phyloP scores from a whole-genome alignment of 1,140 invertebrate species.

The Zaprionus davidi region DNA sequence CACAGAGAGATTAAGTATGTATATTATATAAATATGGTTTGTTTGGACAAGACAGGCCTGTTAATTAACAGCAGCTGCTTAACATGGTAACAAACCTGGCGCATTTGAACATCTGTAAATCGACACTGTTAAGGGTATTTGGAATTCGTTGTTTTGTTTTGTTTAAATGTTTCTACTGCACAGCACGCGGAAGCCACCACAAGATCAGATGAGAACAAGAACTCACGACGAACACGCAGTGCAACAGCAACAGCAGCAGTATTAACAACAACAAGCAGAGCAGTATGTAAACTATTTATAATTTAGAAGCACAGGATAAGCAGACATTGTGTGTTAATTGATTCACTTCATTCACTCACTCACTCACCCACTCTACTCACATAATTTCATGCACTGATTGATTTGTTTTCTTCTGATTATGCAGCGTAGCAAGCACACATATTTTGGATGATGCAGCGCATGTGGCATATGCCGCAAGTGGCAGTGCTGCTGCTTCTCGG shows the following conservation, averaged over 20 bases:
- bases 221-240: constrained; percentile 32
- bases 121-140: constrained; percentile 2
- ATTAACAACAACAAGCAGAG: constrained; percentile 17
- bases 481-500: constrained; percentile 49
- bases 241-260: constrained; percentile 21
- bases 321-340: constrained; percentile 39
- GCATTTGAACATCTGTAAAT: not conserved
- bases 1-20: not conserved
- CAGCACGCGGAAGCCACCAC: constrained; percentile 70
- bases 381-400: constrained; percentile 21
- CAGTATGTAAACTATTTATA: constrained; percentile 34
- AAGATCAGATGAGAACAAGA: constrained; percentile 13
- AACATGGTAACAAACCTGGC: not conserved
- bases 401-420: constrained; percentile 1
- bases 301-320: constrained; percentile 15
- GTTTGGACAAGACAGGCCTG: not conserved
- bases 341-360: constrained; percentile 41
- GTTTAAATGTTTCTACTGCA: constrained; percentile 24
- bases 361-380: constrained; percentile 37
- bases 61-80: not conserved
- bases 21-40: not conserved
- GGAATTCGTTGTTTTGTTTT: not conserved
- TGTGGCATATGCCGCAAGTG: constrained; percentile 64
- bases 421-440: constrained; percentile 32
- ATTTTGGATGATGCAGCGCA: constrained; percentile 46